phyloP scores from a whole-genome alignment of 2,113 vertebrate genomes.

The Pachycephala philippinensis region DNA sequence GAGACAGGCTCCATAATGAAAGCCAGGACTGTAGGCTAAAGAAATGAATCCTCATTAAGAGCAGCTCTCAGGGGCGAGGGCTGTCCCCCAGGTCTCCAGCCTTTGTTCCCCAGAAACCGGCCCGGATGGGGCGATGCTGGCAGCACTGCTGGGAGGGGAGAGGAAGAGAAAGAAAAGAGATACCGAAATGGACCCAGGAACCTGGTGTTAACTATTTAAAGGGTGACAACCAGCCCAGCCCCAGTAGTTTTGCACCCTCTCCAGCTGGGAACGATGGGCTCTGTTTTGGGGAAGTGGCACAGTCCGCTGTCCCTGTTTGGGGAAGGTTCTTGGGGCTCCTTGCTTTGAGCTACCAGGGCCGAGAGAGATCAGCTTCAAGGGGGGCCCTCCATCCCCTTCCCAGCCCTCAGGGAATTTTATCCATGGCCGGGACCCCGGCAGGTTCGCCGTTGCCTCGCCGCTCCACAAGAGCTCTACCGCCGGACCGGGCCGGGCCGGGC shows the following conservation, averaged over 20 bases:
- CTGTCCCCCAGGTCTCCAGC: background rate
- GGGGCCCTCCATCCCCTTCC: background rate
- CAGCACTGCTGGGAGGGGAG: background rate
- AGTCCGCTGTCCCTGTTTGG: background rate
- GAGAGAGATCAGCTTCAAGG: background rate
- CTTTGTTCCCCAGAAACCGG: slow-evolving; percentile 15
- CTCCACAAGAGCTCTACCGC: background rate
- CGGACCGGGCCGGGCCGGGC: too few relatives aligned
- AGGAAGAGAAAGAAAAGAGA: background rate
- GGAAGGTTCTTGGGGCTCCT: background rate
- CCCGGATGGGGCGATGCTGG: background rate
- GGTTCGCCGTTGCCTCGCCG: background rate
- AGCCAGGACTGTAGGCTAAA: slow-evolving; percentile 27
- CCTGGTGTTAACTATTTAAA: background rate
- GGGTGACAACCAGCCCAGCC: background rate
- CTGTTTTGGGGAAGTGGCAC: background rate
- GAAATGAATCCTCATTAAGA: slow-evolving; percentile 50
- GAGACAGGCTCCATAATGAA: slow-evolving; percentile 19
- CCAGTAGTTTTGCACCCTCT: background rate
- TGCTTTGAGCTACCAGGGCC: background rate
- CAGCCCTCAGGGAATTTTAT: background rate
- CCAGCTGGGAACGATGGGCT: background rate
- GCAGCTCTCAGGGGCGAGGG: background rate
- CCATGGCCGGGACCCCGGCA: background rate
- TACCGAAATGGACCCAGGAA: background rate